These are phyloP conservation scores for Harlomillsia oculata DNA, from an alignment of 1,140 invertebrate genomes.

Conservation along the genomic window DNA sequence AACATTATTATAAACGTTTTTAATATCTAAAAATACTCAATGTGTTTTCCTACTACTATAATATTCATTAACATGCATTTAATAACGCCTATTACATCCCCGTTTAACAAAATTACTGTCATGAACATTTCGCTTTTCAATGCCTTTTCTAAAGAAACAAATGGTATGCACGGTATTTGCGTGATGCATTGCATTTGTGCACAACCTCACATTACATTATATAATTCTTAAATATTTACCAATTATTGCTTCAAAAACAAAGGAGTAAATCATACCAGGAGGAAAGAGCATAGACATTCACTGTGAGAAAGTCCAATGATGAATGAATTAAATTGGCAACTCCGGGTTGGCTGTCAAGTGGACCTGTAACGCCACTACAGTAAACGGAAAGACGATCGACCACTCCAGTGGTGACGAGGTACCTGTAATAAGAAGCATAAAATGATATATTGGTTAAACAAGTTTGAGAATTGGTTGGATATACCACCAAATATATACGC, in stretches of 20 bases:
- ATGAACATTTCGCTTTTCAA: neutral
- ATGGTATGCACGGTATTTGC: no score
- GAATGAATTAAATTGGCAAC: constrained; percentile 47
- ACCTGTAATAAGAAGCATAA: no score
- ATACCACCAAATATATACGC: no score
- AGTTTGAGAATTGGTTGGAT: no score
- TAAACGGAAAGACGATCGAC: constrained; percentile 56
- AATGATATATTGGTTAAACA: no score
- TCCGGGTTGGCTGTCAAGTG: constrained; percentile 49
- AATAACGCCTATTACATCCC: neutral
- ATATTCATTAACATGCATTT: neutral
- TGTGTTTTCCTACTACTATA: neutral
- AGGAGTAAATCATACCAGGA: constrained; percentile 40
- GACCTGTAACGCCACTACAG: constrained; percentile 52
- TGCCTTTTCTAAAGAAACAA: no score
- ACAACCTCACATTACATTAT: no score
- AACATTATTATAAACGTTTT: neutral
- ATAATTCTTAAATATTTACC: no score
- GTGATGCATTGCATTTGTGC: no score
- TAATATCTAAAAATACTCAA: neutral
- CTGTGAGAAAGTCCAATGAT: constrained; percentile 50
- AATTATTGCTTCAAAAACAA: no score
- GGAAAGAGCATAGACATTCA: constrained; percentile 46
- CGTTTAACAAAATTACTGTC: neutral
- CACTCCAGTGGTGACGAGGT: constrained; percentile 55